A percentile compares a stretch with the other conserved stretches of the same genome.
These are phyloP conservation scores for Drosophila equinoxialis DNA, from an alignment of 1,140 invertebrate species.

Conservation along the genomic window DNA sequence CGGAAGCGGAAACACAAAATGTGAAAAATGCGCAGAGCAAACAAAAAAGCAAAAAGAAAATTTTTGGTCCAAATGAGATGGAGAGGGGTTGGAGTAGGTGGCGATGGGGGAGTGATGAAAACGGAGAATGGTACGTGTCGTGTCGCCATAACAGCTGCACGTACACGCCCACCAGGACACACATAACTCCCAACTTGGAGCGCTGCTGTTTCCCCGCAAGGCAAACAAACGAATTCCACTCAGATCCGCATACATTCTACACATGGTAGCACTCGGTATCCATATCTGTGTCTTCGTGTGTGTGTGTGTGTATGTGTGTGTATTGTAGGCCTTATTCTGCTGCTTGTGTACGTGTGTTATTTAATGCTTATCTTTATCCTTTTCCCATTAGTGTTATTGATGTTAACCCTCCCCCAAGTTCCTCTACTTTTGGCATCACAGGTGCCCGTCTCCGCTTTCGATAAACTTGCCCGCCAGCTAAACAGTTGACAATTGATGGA, in stretches of 20 bases:
- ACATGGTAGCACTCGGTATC: not conserved
- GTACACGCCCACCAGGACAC: constrained; percentile 40
- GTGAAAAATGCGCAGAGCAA: constrained; percentile 66
- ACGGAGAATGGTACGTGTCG: constrained; percentile 43
- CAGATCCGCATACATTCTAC: constrained; percentile 7
- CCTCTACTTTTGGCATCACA: constrained; percentile 27
- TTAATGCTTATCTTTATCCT: constrained; percentile 82
- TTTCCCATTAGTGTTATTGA: constrained; percentile 82
- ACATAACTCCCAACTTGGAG: no score
- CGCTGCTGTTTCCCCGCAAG: constrained; percentile 32
- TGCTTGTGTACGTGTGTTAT: constrained; percentile 71
- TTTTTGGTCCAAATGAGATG: not conserved
- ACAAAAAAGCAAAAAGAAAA: constrained; percentile 41
- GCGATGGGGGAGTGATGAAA: constrained; percentile 1
- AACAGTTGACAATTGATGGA: constrained; percentile 73
- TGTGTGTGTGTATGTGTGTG: not conserved
- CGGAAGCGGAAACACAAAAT: constrained; percentile 72
- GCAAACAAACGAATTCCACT: constrained; percentile 20
- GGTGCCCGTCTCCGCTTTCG: constrained; percentile 31
- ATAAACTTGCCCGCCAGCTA: constrained; percentile 69
- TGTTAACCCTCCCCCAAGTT: constrained; percentile 50
- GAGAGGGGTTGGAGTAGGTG: not conserved
- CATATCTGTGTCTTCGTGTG: constrained; percentile 1
- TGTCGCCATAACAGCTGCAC: constrained; percentile 62
- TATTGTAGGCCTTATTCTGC: constrained; percentile 30